Evolutionary conservation across 1,140 invertebrate genomes (phyloP), one percentile per base, ranked within the genome.

Genomic region (Sminthurides bifidus): DNA sequence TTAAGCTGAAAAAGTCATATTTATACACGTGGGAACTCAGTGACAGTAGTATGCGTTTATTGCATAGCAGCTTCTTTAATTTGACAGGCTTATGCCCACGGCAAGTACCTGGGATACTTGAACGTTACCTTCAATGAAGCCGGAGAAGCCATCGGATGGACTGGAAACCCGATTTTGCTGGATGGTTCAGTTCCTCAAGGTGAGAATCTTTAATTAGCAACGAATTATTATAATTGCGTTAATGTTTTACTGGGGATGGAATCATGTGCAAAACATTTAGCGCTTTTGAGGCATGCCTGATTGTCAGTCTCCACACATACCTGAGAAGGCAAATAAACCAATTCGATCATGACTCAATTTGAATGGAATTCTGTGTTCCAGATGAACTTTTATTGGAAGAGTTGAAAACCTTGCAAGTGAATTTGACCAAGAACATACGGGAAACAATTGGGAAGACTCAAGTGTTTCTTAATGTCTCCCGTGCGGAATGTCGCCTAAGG

Each of bases 51-150:
- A n/a, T n/a, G n/a, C n/a, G 30, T 5, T 24, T n/a, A 10, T 41
- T 19, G n/a, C n/a, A n/a, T n/a, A n/a, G n/a, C n/a, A n/a, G n/a
- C 1, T n/a, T 46, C 17, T 37, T 40, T 38, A 31, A 31, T n/a
- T n/a, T n/a, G n/a, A n/a, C 37, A 61, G 60, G 89, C 88, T 2
- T 93, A 85, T 66, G 85, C 87, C 0, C 91, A 85, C 67, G 92
- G 89, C 0, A 93, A 94, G 73, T 94, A 94, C 69, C 70, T 94
- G 23, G 91, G 91, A 0, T 77, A 81, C 66, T 68, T 94, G 3
- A 76, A 80, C 29, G 59, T 87, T 0, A 70, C 75, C 24, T 91
- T 93, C 67, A 76, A 93, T 70, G 67, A 71, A 0, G 63, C 78
- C 2, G 88, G 89, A 17, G 82, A 89, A 67, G 70, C 93, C 1